A percentile compares a stretch with the other conserved stretches of the same genome.
These are phyloP conservation scores for Medauroidea extradentata DNA, from an alignment of 1,140 invertebrate species.

Conservation along the genomic window DNA sequence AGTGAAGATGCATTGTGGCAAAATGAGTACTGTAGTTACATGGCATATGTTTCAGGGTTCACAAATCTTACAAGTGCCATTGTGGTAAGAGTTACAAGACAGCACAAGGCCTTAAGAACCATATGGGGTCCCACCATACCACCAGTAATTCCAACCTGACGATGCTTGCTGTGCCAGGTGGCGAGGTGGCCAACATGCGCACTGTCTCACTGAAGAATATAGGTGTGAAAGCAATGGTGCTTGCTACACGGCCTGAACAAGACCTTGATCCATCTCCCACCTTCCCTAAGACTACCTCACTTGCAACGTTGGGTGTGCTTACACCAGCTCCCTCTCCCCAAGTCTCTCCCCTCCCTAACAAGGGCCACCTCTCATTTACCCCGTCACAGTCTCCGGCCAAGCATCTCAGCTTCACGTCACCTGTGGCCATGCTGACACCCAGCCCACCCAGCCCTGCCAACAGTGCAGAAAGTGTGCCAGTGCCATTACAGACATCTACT, in stretches of 20 bases:
- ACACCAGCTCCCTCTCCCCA: constrained; percentile 50
- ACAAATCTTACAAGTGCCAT: constrained; percentile 71
- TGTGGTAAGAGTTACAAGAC: constrained; percentile 82
- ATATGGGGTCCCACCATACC: constrained; percentile 54
- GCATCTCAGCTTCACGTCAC: too few relatives aligned
- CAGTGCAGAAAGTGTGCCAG: too few relatives aligned
- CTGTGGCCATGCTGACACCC: too few relatives aligned
- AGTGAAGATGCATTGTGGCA: too few relatives aligned
- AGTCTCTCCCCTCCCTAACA: background rate
- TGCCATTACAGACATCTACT: too few relatives aligned
- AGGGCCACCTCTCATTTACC: background rate
- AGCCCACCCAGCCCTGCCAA: too few relatives aligned
- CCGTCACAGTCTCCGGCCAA: background rate
- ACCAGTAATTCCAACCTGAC: constrained; percentile 35
- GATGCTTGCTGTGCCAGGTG: constrained; percentile 21
- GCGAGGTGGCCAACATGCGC: constrained; percentile 26
- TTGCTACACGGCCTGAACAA: background rate
- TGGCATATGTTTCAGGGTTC: constrained; percentile 53
- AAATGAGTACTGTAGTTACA: too few relatives aligned
- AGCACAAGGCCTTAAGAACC: constrained; percentile 66
- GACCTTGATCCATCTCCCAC: constrained; percentile 8
- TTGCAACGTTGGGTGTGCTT: constrained; percentile 42
- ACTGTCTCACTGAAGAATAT: constrained; percentile 20
- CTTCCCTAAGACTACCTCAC: constrained; percentile 22
- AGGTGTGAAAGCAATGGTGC: background rate